Evolutionary conservation across 2,797 vertebrate species (phyloP).

Genomic region (Chelmon rostratus): DNA sequence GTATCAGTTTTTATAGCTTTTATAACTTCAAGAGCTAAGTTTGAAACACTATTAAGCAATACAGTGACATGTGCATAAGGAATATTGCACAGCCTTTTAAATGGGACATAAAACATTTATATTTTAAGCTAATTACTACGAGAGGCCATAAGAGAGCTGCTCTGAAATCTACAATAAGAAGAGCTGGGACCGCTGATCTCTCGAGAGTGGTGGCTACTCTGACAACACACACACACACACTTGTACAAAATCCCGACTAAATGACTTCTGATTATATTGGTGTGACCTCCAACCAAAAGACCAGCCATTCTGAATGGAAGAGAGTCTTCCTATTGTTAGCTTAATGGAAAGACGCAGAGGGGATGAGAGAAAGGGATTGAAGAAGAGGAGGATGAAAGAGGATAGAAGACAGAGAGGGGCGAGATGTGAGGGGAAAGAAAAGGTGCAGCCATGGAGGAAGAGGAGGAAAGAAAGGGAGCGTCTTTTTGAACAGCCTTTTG

Average conservation of each 20-base stretch:
- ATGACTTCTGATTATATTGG: constrained; percentile 66
- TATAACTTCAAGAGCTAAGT: constrained; percentile 4
- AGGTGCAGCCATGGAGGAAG: constrained; percentile 69
- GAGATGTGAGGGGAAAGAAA: constrained; percentile 41
- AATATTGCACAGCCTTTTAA: constrained; percentile 6
- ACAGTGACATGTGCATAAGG: background rate
- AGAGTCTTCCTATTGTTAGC: constrained; percentile 73
- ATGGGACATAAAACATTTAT: constrained; percentile 18
- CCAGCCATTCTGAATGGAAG: constrained; percentile 64
- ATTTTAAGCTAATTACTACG: constrained; percentile 27
- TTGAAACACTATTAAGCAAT: constrained; percentile 17
- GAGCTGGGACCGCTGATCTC: constrained; percentile 7
- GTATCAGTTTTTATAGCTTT: background rate
- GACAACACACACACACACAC: constrained; percentile 10
- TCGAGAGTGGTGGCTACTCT: background rate
- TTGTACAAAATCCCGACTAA: constrained; percentile 49
- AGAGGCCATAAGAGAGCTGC: constrained; percentile 6
- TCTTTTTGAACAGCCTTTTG: constrained; percentile 72
- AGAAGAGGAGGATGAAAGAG: constrained; percentile 60
- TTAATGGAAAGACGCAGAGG: constrained; percentile 74
- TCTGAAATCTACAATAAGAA: constrained; percentile 32
- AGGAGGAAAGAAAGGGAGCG: constrained; percentile 32
- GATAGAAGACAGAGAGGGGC: constrained; percentile 44
- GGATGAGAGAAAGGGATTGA: constrained; percentile 55
- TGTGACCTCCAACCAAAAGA: constrained; percentile 79